Percentiles rank a stretch among this genome's conserved stretches.
Evolutionary conservation across 2,113 vertebrate species (phyloP).

Genomic region (Sarotherodon lohbergeri): DNA sequence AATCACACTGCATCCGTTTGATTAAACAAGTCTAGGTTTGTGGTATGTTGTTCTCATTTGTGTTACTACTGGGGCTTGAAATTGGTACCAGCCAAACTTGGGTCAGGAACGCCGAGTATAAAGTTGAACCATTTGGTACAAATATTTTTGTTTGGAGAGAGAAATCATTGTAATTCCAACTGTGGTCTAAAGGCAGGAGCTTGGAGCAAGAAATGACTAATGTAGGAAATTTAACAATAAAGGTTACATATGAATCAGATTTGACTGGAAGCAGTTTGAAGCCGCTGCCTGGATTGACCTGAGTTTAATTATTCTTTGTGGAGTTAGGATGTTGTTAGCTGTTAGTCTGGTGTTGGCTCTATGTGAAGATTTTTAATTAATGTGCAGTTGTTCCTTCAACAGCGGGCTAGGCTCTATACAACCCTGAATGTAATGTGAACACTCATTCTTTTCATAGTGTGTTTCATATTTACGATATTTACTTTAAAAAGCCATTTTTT

Average conservation of each 20-base stretch:
- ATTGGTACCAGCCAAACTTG: constrained; percentile 4
- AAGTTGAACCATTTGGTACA: background rate
- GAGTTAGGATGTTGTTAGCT: background rate
- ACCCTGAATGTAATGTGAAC: background rate
- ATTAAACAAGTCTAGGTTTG: background rate
- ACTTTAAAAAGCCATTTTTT: background rate
- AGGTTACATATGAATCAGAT: background rate
- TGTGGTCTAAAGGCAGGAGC: background rate
- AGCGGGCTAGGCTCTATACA: background rate
- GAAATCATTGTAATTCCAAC: background rate
- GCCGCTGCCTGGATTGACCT: background rate
- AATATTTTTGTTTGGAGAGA: background rate
- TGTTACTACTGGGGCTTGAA: constrained; percentile 25
- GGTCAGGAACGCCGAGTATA: background rate
- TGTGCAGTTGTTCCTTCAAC: background rate
- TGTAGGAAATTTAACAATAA: background rate
- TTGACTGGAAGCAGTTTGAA: background rate
- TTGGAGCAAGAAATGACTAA: background rate
- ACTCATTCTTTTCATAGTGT: background rate
- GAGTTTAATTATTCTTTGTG: background rate
- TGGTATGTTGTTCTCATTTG: background rate
- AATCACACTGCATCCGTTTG: background rate
- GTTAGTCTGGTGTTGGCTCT: background rate
- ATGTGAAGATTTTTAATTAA: background rate
- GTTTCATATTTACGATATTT: background rate